Conservation (phyloP, 2,888 invertebrate genomes). For the Sericinus montela region DNA sequence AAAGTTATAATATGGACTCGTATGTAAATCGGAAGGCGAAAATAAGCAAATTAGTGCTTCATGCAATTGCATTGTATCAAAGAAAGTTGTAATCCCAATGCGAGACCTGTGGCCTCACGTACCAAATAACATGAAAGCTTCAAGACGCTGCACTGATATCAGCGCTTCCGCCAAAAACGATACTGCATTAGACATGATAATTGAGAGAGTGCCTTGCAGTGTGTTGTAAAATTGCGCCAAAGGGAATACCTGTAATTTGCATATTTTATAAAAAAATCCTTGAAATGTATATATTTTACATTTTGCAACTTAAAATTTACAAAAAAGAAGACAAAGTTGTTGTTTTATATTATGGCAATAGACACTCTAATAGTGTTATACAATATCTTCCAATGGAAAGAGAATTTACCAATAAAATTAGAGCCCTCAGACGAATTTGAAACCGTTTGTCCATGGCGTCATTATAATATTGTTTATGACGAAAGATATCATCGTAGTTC, state of each 20-base stretch:
- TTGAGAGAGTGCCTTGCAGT: constrained; percentile 80
- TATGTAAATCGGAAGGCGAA: constrained; percentile 20
- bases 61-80: constrained; percentile 21
- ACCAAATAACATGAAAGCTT: constrained; percentile 79
- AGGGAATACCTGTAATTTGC: constrained; percentile 73
- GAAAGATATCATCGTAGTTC: no score
- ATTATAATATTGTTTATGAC: no score
- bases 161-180: constrained; percentile 80
- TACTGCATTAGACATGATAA: constrained; percentile 80
- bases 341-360: no score
- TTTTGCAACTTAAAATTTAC: no score
- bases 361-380: no score
- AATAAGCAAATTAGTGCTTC: constrained; percentile 22
- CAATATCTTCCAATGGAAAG: no score
- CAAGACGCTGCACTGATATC: constrained; percentile 80
- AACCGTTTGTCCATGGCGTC: no score
- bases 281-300: not conserved
- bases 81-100: constrained; percentile 19
- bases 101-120: constrained; percentile 46
- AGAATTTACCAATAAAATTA: no score
- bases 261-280: constrained; percentile 24
- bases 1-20: constrained; percentile 42
- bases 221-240: constrained; percentile 82
- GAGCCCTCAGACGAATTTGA: no score
- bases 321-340: no score